Base-by-base conservation (phyloP, 1,140 invertebrate genomes). In the Probaryconus sp. region DNA sequence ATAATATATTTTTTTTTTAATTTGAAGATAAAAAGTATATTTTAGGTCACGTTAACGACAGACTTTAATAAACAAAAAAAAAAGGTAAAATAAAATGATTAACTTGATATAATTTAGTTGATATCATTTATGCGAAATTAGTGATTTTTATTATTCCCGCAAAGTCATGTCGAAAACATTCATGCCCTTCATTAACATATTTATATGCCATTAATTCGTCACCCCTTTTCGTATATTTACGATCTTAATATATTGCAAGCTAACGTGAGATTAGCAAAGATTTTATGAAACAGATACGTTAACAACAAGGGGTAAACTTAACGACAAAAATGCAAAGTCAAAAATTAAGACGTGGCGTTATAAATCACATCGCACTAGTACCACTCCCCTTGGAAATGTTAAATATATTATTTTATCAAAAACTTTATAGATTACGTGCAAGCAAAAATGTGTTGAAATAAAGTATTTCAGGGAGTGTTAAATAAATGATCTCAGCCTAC, bases 181-280 rank as follows among this genome's bases (percentile, higher is more conserved):
- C 5, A 51, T 63, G n/a, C n/a, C 31, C 35, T 51, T 26, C 47
- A 51, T 64, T 63, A 63, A 40, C 45, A 63, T 63, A 63, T 51
- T 63, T 51, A 63, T 47, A 63, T 63, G 50, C 18, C 38, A 64
- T 65, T 65, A 55, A 55, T 55, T 47, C 40, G n/a, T 53, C 26
- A 17, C 20, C 21, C 24, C 11, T 10, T 17, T 63, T 43, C 16
- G 2, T 11, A 18, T 21, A 37, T 26, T 10, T 16, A 16, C 14
- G 45, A 16, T 4, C 26, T 30, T 21, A 63, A 51, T 51, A 42
- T 51, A 63, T 63, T 51, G 37, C 28, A 31, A 14, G 28, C n/a
- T 63, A 63, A 43, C 60, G 60, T 64, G 60, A 64, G 47, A 64
- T 64, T 64, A 65, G 50, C 48, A 9, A 0, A 28, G 61, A 65